Conservation (phyloP, 2,113 vertebrate species). For the Petrocephalus microphthalmus region DNA sequence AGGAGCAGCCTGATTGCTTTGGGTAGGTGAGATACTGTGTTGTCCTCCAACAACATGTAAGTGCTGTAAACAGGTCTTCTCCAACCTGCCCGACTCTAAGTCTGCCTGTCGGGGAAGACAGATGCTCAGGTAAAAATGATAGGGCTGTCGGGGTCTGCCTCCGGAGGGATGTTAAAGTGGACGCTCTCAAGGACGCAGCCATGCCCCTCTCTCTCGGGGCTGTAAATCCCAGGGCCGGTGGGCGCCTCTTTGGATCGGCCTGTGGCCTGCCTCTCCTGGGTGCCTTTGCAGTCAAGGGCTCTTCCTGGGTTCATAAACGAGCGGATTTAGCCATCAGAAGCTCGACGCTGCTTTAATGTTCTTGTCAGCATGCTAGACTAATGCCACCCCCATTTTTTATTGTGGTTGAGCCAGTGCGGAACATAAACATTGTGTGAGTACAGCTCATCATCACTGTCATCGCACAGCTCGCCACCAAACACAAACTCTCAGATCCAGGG, state of each 20-base stretch:
- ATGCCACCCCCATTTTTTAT: background rate
- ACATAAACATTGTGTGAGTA: background rate
- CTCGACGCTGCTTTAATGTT: background rate
- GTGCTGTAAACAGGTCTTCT: background rate
- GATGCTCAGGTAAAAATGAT: conserved; percentile 4
- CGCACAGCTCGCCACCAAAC: background rate
- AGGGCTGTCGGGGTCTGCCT: background rate
- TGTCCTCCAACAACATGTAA: background rate
- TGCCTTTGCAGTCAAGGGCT: background rate
- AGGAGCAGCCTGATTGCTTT: background rate
- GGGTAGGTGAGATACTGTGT: background rate
- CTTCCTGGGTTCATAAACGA: background rate
- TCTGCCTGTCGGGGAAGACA: background rate
- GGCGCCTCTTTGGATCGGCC: background rate
- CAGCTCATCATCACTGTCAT: background rate
- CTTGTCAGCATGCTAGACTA: background rate
- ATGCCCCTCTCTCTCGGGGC: too few relatives aligned
- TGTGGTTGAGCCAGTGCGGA: background rate
- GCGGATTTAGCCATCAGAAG: background rate
- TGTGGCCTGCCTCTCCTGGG: background rate
- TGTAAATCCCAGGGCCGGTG: background rate
- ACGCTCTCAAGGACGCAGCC: background rate
- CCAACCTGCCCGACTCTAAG: background rate
- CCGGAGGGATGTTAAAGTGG: background rate
- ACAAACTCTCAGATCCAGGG: background rate